phyloP scores from a whole-genome alignment of 2,113 vertebrate genomes.

The Arizona elegans region DNA sequence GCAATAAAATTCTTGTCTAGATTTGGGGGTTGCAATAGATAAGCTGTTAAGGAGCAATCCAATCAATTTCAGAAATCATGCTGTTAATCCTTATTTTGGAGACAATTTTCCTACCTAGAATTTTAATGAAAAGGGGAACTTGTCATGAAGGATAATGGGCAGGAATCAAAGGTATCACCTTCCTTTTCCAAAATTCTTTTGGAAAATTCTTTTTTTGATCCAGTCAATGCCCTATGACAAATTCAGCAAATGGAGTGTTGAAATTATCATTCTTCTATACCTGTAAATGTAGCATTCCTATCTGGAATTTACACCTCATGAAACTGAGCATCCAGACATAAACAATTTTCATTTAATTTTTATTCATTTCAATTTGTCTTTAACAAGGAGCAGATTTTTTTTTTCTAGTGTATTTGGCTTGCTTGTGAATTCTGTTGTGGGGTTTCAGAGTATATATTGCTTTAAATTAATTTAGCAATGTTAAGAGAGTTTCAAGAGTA shows the following conservation, averaged over 20 bases:
- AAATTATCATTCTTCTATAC: not conserved
- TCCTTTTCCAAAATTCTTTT: not conserved
- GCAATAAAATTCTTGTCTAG: not conserved
- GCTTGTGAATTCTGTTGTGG: constrained; percentile 48
- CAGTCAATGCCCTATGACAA: not conserved
- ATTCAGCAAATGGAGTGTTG: not conserved
- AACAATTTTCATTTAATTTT: constrained; percentile 34
- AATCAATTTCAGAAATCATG: not conserved
- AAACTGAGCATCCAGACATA: not conserved
- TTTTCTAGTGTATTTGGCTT: constrained; percentile 57
- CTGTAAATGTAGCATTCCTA: not conserved
- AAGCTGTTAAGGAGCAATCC: not conserved
- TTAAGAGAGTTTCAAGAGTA: constrained; percentile 49
- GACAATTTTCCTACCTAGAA: not conserved
- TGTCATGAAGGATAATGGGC: not conserved
- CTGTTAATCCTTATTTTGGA: not conserved
- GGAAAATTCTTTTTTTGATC: not conserved
- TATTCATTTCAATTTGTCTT: constrained; percentile 53
- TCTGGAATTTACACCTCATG: not conserved
- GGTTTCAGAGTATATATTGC: constrained; percentile 61
- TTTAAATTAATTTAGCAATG: constrained; percentile 66
- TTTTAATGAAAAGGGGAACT: not conserved
- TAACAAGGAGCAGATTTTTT: constrained; percentile 16
- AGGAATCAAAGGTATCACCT: not conserved
- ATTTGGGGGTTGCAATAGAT: not conserved